Percentiles rank a stretch among this genome's conserved stretches.
These are phyloP conservation scores for Terrapene triunguis DNA, from an alignment of 2,113 vertebrate species.

Conservation along the genomic window DNA sequence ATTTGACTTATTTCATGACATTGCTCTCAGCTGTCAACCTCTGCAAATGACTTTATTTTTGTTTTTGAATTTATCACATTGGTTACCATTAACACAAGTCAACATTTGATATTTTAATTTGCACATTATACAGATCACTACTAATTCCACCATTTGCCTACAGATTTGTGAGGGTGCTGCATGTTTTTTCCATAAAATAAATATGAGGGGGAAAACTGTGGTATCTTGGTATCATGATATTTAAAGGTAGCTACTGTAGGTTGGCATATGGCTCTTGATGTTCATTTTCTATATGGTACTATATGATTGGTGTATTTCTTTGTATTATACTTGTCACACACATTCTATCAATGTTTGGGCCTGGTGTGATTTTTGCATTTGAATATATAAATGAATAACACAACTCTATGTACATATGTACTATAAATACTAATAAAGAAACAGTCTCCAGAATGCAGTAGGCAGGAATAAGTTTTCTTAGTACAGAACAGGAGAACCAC, in stretches of 20 bases:
- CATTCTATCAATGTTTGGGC: neutral
- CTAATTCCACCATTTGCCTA: constrained; percentile 33
- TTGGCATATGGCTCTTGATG: neutral
- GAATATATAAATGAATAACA: neutral
- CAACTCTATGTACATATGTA: neutral
- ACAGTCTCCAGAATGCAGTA: neutral
- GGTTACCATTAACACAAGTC: neutral
- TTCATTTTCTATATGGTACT: neutral
- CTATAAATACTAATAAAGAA: constrained; percentile 18
- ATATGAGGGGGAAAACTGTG: neutral
- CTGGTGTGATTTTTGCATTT: neutral
- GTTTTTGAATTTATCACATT: neutral
- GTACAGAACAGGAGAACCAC: neutral
- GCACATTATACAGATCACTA: constrained; percentile 4
- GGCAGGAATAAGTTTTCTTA: neutral
- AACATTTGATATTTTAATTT: neutral
- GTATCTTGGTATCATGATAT: neutral
- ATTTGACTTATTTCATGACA: constrained; percentile 1
- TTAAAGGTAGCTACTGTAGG: neutral
- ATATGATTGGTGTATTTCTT: neutral
- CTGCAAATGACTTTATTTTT: constrained; percentile 29
- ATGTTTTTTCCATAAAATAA: neutral
- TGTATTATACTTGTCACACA: neutral
- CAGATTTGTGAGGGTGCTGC: neutral
- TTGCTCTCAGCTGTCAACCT: neutral